Conservation (phyloP, 1,140 invertebrate genomes). For the Eueides isabella region DNA sequence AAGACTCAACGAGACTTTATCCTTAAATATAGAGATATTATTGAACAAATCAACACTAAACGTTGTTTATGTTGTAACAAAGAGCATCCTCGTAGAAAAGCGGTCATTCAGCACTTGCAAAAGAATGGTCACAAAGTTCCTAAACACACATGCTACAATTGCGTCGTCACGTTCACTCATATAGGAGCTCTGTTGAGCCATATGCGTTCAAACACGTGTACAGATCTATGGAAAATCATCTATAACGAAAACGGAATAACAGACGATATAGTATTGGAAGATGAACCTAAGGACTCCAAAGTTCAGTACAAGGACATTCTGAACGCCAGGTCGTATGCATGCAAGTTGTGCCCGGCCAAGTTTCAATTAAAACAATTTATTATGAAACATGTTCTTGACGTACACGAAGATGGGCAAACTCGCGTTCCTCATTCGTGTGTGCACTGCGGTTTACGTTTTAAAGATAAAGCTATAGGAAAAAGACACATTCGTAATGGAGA, state of each 20-base stretch:
- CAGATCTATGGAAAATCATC: constrained; percentile 79
- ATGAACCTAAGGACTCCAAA: constrained; percentile 66
- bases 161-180: constrained; percentile 82
- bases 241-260: constrained; percentile 79
- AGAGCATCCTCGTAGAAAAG: constrained; percentile 76
- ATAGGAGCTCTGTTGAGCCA: constrained; percentile 80
- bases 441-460: constrained; percentile 74
- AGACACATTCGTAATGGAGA: constrained; percentile 80
- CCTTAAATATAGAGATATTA: constrained; percentile 74
- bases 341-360: constrained; percentile 78
- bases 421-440: constrained; percentile 69
- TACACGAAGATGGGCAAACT: constrained; percentile 78
- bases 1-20: constrained; percentile 79
- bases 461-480: constrained; percentile 74
- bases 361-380: constrained; percentile 81
- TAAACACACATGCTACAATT: constrained; percentile 84
- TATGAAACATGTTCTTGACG: constrained; percentile 80
- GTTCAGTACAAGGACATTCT: constrained; percentile 79
- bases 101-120: constrained; percentile 80
- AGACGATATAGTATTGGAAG: constrained; percentile 74
- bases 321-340: constrained; percentile 78
- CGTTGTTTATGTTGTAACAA: constrained; percentile 77
- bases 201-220: constrained; percentile 79
- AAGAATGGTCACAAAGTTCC: constrained; percentile 80
- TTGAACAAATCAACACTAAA: constrained; percentile 80